A percentile compares a stretch with the other conserved stretches of the same genome.
Evolutionary conservation across 2,888 invertebrate genomes (phyloP).

Genomic region (Blastobasis lacticolella): DNA sequence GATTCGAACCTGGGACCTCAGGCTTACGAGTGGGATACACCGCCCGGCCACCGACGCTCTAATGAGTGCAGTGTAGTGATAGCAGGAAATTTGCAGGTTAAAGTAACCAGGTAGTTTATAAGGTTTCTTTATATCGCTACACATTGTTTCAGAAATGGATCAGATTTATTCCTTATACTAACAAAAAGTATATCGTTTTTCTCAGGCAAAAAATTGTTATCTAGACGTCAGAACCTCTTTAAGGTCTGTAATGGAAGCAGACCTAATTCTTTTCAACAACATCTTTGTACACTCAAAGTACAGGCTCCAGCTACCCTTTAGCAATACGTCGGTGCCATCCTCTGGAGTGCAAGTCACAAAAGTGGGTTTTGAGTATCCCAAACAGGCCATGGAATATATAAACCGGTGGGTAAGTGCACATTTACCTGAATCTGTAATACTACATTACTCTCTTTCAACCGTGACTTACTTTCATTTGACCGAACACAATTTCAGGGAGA

Average conservation of each 20-base stretch:
- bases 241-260: slow-evolving; percentile 10
- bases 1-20: no score
- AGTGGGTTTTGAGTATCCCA: slow-evolving; percentile 32
- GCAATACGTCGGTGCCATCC: slow-evolving; percentile 19
- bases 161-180: not conserved
- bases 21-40: no score
- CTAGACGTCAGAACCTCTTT: not conserved
- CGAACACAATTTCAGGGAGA: slow-evolving; percentile 26
- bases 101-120: no score
- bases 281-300: slow-evolving; percentile 35
- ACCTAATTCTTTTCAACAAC: slow-evolving; percentile 30
- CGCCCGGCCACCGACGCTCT: no score
- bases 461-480: not conserved
- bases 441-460: not conserved
- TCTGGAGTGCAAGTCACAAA: slow-evolving; percentile 34
- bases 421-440: not conserved
- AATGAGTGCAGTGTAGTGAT: no score
- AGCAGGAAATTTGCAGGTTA: no score
- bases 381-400: slow-evolving; percentile 27
- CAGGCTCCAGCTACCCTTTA: slow-evolving; percentile 18
- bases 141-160: no score
- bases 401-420: slow-evolving; percentile 34
- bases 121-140: no score
- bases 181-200: not conserved
- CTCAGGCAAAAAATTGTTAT: not conserved